Base-by-base conservation (phyloP, 2,888 invertebrate genomes). In the Atrina japonica region DNA sequence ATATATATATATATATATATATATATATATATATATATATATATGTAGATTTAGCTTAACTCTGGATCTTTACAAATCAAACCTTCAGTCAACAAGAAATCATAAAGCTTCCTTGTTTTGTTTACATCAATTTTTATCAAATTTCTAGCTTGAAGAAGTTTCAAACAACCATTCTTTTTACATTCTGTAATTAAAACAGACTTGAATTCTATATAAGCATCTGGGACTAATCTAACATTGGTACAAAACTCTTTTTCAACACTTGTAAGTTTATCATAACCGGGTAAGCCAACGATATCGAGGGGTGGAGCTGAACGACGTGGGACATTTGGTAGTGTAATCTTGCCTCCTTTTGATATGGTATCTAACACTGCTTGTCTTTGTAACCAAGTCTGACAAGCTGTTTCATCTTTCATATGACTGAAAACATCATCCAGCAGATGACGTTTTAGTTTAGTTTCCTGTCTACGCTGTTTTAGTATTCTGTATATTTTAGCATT, bases 71-170 rank as follows among this genome's bases (percentile, higher is more conserved):
- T 86, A 41, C 77, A 83, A 6, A 89, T 81, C 11, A 73, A 58
- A 1, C 86, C 86, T 53, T 87, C 81, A 7, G 70, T 53, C 94
- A 91, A 95, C 95, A 91, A 95, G 95, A 84, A 88, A 76, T 90
- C 90, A 77, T 85, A 90, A 14, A 97, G 93, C 90, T 96, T 96
- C 75, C 97, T 93, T 0, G 97, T 97, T 81, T 92, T 92, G 90
- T 97, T 97, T 1, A 97, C 97, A 92, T 97, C 97, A 81, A 97
- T 97, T 91, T 97, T 97, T 45, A 97, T 93, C 52, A 97, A 92
- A 50, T 93, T 93, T 61, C 97, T 92, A 0, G 97, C 97, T 87
- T 96, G 96, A 1, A 96, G 93, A 73, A 97, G 91, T 73, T 94
- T 93, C 6, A 97, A 91, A 52, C 66, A 79, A 70, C 93, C 94